These are phyloP conservation scores for Cephalopholis sonnerati DNA, from an alignment of 2,113 vertebrate species.

Conservation along the genomic window DNA sequence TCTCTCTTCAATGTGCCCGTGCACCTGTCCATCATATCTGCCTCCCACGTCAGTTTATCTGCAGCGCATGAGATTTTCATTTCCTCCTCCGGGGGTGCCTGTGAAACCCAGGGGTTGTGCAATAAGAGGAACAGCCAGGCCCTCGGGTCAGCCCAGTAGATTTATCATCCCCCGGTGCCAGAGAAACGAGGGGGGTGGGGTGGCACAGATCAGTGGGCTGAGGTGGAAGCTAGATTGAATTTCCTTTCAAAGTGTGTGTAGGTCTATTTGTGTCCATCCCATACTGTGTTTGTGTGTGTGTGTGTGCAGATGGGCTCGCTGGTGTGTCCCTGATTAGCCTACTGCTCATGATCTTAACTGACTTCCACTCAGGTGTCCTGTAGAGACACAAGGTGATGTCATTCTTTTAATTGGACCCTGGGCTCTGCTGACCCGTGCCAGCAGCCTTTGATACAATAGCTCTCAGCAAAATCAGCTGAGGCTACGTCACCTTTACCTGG, in stretches of 20 bases:
- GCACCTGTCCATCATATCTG: conserved; percentile 44
- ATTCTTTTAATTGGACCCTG: conserved; percentile 42
- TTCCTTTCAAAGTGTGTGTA: conserved; percentile 54
- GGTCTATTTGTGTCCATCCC: conserved; percentile 14
- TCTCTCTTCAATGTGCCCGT: neutral
- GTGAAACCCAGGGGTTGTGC: conserved; percentile 55
- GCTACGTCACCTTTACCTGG: conserved; percentile 68
- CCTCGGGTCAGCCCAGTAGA: conserved; percentile 59
- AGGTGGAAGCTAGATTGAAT: conserved; percentile 69
- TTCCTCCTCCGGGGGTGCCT: conserved; percentile 49
- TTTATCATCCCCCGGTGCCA: conserved; percentile 63
- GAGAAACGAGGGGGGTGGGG: conserved; percentile 51
- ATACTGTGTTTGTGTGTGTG: conserved; percentile 49
- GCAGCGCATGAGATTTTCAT: conserved; percentile 54
- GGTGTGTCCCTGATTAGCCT: conserved; percentile 54
- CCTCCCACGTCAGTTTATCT: conserved; percentile 40
- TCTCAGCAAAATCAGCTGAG: conserved; percentile 44
- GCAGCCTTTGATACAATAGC: conserved; percentile 35
- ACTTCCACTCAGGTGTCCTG: conserved; percentile 44
- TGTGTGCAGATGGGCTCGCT: conserved; percentile 16
- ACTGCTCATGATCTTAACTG: conserved; percentile 38
- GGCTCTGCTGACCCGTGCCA: conserved; percentile 35
- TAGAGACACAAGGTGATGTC: conserved; percentile 41
- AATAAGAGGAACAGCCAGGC: conserved; percentile 59
- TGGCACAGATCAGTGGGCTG: conserved; percentile 63